A percentile compares a stretch with the other conserved stretches of the same genome.
Evolutionary conservation across 2,113 vertebrate species (phyloP).

Genomic region (Oryzias javanicus): DNA sequence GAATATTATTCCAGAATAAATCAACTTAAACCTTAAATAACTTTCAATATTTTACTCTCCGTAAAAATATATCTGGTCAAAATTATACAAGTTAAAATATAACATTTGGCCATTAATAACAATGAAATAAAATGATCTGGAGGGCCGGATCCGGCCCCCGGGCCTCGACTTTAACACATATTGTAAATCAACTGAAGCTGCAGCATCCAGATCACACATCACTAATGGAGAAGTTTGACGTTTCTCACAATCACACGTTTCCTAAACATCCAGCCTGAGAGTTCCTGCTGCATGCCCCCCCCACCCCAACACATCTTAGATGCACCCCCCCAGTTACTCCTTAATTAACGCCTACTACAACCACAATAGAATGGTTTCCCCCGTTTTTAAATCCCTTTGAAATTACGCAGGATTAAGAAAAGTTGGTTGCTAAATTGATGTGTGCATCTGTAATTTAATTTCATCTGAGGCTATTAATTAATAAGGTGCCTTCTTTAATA

Average conservation of each 20-base stretch:
- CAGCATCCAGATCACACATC: conserved; percentile 8
- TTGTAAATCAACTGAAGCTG: conserved; percentile 1
- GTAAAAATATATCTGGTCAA: no score
- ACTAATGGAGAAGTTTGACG: conserved; percentile 39
- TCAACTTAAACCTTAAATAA: no score
- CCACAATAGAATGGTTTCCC: conserved; percentile 74
- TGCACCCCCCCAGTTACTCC: conserved; percentile 73
- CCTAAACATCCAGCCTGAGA: conserved; percentile 56
- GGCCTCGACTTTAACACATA: no score
- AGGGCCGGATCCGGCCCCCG: no score
- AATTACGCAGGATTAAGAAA: conserved; percentile 83
- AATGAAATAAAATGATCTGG: no score
- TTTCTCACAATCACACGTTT: conserved; percentile 56
- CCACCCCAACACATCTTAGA: conserved; percentile 52
- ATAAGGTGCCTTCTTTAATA: conserved; percentile 82
- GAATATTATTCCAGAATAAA: no score
- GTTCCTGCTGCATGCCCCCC: conserved; percentile 7
- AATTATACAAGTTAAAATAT: no score
- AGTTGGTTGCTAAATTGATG: conserved; percentile 82
- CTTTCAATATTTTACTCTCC: no score
- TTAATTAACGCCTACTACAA: conserved; percentile 80
- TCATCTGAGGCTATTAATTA: conserved; percentile 83
- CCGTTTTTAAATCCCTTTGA: conserved; percentile 80
- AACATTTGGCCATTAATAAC: no score
- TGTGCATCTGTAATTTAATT: conserved; percentile 85